These are phyloP conservation scores for Mirza zaza DNA, from an alignment of 2,113 vertebrate genomes.

Conservation along the genomic window DNA sequence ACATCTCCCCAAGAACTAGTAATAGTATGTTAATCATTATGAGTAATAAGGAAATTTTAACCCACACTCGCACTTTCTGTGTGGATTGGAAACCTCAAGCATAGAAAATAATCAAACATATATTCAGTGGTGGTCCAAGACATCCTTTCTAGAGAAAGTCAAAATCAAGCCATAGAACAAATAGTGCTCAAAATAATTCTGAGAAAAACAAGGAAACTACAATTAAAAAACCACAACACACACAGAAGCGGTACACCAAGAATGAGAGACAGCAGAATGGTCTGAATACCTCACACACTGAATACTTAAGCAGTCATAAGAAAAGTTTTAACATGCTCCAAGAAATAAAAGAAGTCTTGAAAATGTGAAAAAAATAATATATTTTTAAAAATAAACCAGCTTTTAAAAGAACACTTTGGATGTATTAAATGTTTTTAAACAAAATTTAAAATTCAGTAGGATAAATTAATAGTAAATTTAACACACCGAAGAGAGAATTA, in stretches of 20 bases:
- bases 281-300: background rate
- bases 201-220: background rate
- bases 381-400: background rate
- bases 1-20: background rate
- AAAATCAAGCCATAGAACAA: background rate
- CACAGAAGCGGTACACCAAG: background rate
- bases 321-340: background rate
- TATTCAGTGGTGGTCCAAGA: background rate
- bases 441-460: background rate
- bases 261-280: background rate
- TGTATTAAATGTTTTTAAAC: background rate
- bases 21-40: background rate
- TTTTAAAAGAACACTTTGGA: background rate
- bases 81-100: background rate
- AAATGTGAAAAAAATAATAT: background rate
- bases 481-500: background rate
- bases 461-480: background rate
- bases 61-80: background rate
- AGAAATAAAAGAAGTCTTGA: background rate
- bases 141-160: background rate
- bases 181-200: background rate
- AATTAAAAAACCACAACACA: background rate
- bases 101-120: background rate
- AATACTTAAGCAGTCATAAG: background rate
- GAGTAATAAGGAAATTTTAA: background rate